Evolutionary conservation across 2,888 invertebrate species (phyloP).

Genomic region (Drosophila stalkeri): DNA sequence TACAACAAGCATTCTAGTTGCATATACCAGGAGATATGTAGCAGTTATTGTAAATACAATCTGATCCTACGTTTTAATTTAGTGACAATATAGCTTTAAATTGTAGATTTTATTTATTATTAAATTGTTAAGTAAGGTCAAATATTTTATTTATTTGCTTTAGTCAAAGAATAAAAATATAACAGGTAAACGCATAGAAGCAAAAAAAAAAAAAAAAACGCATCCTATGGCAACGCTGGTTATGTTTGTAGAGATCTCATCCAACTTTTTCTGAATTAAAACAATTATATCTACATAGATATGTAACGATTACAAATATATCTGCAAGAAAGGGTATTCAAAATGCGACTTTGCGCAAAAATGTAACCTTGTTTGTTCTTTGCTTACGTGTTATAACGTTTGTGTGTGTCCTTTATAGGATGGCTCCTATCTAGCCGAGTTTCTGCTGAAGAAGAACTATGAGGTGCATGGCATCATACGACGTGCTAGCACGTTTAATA

Average conservation of each 20-base stretch:
- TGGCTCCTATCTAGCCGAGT: slow-evolving; percentile 98
- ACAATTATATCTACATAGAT: background rate
- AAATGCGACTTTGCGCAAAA: background rate
- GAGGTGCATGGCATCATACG: slow-evolving; percentile 98
- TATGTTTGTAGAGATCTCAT: background rate
- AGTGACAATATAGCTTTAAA: background rate
- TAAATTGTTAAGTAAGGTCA: background rate
- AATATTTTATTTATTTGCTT: background rate
- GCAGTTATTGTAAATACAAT: background rate
- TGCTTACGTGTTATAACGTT: slow-evolving; percentile 51
- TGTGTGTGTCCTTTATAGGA: slow-evolving; percentile 88
- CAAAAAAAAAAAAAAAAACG: background rate
- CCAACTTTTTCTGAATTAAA: background rate
- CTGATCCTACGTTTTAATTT: background rate
- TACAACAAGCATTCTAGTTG: background rate
- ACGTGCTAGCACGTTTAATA: slow-evolving; percentile 98
- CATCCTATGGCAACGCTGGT: background rate
- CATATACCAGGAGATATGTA: background rate
- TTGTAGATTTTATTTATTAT: no score
- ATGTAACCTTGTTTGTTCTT: slow-evolving; percentile 6
- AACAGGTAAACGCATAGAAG: background rate
- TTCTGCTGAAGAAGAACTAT: slow-evolving; percentile 96
- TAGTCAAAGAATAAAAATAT: background rate
- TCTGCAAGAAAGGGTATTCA: background rate
- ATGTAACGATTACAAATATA: background rate